Evolutionary conservation across 2,113 vertebrate genomes (phyloP).

Genomic region (Passer domesticus): DNA sequence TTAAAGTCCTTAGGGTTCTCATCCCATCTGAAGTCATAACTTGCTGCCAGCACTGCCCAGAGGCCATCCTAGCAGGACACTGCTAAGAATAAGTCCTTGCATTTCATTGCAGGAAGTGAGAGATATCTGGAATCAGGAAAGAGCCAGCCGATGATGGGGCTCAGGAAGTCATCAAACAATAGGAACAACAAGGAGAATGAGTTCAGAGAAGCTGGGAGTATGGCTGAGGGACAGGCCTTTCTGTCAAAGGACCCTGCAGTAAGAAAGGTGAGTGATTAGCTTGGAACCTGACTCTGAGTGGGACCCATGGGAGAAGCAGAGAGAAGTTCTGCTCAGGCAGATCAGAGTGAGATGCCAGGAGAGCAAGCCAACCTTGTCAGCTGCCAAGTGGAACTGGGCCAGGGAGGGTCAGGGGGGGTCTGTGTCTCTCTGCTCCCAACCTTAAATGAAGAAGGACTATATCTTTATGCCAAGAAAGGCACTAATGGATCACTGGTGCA

Average conservation of each 20-base stretch:
- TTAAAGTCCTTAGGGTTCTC: not conserved
- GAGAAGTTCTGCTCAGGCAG: not conserved
- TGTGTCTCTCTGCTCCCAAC: not conserved
- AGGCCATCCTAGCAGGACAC: not conserved
- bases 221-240: conserved; percentile 57
- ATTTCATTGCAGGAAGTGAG: conserved; percentile 66
- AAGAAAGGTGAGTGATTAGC: conserved; percentile 74
- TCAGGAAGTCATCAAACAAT: conserved; percentile 73
- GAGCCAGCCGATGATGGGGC: conserved; percentile 24
- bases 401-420: not conserved
- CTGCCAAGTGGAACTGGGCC: accelerated
- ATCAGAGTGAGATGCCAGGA: not conserved
- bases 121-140: conserved; percentile 38
- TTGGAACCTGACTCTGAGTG: not conserved
- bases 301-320: not conserved
- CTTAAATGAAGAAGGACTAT: not conserved
- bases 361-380: not conserved
- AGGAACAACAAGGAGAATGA: conserved; percentile 79
- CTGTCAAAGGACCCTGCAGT: conserved; percentile 32
- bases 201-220: conserved; percentile 57
- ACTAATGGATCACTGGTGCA: not conserved
- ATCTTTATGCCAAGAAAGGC: not conserved
- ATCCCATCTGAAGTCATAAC: not conserved
- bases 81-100: not conserved
- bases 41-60: not conserved